phyloP scores from a whole-genome alignment of 2,888 invertebrate species.

The Phengaris alcon region DNA sequence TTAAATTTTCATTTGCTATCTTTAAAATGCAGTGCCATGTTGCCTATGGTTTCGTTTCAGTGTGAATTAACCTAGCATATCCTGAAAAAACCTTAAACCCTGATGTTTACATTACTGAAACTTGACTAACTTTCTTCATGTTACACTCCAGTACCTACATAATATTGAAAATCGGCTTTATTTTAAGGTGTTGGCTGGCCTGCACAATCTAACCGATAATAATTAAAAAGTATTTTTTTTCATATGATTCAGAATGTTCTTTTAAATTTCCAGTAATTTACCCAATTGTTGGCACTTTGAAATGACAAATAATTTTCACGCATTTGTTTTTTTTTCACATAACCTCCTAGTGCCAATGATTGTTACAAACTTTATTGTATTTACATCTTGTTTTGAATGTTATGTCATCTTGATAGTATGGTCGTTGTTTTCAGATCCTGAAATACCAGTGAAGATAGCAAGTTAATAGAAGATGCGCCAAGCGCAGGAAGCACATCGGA shows the following conservation, averaged over 20 bases:
- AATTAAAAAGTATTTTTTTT: not conserved
- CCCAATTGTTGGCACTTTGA: not conserved
- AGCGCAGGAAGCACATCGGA: conserved; percentile 62
- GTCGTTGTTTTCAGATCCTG: conserved; percentile 65
- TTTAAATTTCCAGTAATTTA: not conserved
- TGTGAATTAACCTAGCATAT: too few relatives aligned
- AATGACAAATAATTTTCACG: not conserved
- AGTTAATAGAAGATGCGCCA: conserved; percentile 55
- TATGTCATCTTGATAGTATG: not conserved
- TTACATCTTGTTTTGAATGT: not conserved
- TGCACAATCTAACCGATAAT: conserved; percentile 35
- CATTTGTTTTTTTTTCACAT: not conserved
- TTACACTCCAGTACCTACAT: not conserved
- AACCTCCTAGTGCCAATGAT: not conserved
- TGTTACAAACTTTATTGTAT: not conserved
- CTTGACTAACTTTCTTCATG: not conserved
- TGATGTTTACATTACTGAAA: not conserved
- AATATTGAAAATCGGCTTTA: not conserved
- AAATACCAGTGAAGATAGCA: conserved; percentile 56
- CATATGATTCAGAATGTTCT: not conserved
- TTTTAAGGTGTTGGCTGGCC: conserved; percentile 29
- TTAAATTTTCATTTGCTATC: too few relatives aligned
- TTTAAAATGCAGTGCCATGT: too few relatives aligned
- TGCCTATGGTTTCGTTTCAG: too few relatives aligned
- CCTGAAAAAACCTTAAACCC: not conserved